Base-by-base conservation (phyloP, 2,797 vertebrate genomes). In the Microhierax caerulescens region DNA sequence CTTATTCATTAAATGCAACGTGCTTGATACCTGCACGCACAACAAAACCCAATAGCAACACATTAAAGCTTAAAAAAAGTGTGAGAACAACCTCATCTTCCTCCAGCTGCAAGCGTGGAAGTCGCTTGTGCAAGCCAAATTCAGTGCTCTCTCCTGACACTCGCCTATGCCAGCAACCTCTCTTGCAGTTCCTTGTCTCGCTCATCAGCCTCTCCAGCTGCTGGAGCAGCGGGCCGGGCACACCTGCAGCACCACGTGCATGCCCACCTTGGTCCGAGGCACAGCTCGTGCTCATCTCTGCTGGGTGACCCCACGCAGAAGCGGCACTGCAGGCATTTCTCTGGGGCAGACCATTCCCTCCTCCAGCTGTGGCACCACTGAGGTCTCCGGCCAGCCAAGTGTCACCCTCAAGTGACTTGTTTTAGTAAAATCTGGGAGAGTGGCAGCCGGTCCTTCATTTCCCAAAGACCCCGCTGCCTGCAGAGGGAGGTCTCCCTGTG, bases 321-420 rank as follows among this genome's bases (percentile, higher is more conserved):
- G 48, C 6, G 5, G 8, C 61, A 75, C 27, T 12, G 4, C 57
- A 19, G 48, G 21, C 4, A 2, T 47, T 81, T 28, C 28, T 63
- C 32, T 11, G 22, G 68, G 24, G 10, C 21, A 36, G 30, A 54
- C 14, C 27, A 3, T 76, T 48, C 59, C 27, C 54, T 56, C 24
- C 36, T 67, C 32, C 56, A 16, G n/a, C 70, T 6, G 3, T 1
- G 1, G 56, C 48, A 50, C 0, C 0, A 27, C 43, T 2, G 14
- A 70, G 32, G 23, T 34, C 43, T 84, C 32, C 1, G 5, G 37
- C 32, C 56, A 48, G 57, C 0, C 1, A 18, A 57, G 19, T 1
- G 1, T 43, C 22, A 64, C 25, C 27, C 28, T 63, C 43, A 48
- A 56, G 67, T 32, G 30, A 54, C 12, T 60, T 2, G 5, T 54